Base-by-base conservation (phyloP, 2,797 vertebrate genomes). In the Siniperca scherzeri region DNA sequence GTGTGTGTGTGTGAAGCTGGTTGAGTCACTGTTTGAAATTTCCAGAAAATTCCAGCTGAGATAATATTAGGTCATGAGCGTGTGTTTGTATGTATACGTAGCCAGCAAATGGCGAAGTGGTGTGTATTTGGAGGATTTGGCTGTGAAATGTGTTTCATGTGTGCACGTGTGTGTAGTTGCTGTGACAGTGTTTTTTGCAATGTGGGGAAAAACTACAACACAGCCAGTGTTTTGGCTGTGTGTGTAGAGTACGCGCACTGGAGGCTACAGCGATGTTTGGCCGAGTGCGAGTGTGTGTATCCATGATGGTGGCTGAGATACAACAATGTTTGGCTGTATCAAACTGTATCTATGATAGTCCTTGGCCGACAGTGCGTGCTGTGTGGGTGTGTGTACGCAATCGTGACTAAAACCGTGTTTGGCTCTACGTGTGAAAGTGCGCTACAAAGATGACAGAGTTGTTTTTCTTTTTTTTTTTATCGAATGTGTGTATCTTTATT, bases 31-130 rank as follows among this genome's bases (percentile, higher is more conserved):
- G 90, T 94, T 94, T 92, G 83, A 93, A 93, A 91, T 91, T 88
- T 89, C 89, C 90, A 89, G 84, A 93, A 94, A 93, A 92, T 90
- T 93, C 90, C 91, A 93, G 93, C 90, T 94, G 93, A 94, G 89
- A 94, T 92, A 94, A 93, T 92, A 93, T 94, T 93, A 92, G 93
- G 91, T 92, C 88, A 91, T 88, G 85, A 90, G 89, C 86, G 66
- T 85, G 83, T 93, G 89, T 94, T 92, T 94, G 92, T 89, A 74
- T 84, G 82, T 78, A 87, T 87, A 87, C 33, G 82, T 84, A 86
- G 89, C 88, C 88, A 93, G 91, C 84, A 77, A 93, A 92, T 88
- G 89, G 90, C 85, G 77, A 87, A 83, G 83, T 74, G 67, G 87
- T 91, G 92, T 92, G 90, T 92, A 61, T 91, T 85, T 83, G 85